Evolutionary conservation across 2,113 vertebrate species (phyloP).

Genomic region (Eudyptes chrysolophus): DNA sequence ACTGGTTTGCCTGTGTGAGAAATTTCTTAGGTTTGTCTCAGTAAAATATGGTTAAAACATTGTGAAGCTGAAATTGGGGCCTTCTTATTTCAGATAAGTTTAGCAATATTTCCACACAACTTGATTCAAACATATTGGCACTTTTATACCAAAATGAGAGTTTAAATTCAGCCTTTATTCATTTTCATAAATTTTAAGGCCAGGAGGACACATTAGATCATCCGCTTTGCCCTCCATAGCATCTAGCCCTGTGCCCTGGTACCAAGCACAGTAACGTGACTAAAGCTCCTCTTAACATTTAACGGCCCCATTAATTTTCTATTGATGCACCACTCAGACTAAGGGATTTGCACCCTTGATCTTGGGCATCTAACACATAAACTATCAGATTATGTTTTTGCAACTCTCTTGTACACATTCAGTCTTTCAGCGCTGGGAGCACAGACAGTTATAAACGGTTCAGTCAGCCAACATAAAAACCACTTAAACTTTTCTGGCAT

Average conservation of each 20-base stretch:
- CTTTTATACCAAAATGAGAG: not conserved
- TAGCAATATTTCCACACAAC: not conserved
- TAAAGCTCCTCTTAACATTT: conserved; percentile 44
- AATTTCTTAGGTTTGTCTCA: not conserved
- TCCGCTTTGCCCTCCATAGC: not conserved
- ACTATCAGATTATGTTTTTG: conserved; percentile 1
- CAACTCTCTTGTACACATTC: not conserved
- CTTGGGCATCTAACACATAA: conserved; percentile 27
- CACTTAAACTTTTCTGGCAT: conserved; percentile 19
- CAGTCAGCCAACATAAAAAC: conserved; percentile 42
- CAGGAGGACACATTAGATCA: not conserved
- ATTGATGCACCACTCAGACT: not conserved
- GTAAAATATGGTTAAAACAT: not conserved
- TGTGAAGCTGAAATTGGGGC: not conserved
- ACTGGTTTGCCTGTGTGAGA: not conserved
- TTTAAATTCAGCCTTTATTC: not conserved
- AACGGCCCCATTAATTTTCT: conserved; percentile 44
- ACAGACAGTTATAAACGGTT: not conserved
- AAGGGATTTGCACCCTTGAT: conserved; percentile 42
- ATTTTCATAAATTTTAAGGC: conserved; percentile 1
- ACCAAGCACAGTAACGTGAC: not conserved
- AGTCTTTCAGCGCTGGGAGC: not conserved
- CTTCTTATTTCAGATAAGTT: not conserved
- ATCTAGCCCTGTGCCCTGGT: not conserved
- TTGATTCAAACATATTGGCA: not conserved